These are phyloP conservation scores for Propithecus coquereli DNA, from an alignment of 2,113 vertebrate genomes.

Conservation along the genomic window DNA sequence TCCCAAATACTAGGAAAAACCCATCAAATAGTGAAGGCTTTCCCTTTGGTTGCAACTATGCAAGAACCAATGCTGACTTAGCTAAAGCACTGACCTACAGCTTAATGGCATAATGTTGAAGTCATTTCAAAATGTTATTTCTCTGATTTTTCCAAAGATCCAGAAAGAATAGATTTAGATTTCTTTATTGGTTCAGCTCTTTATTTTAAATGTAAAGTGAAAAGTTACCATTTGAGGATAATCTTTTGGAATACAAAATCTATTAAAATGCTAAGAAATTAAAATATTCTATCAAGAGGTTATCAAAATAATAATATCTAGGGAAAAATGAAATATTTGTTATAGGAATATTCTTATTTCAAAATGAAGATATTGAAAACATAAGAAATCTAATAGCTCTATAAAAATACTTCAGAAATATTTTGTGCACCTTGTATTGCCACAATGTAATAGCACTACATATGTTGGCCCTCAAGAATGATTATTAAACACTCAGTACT, in stretches of 20 bases:
- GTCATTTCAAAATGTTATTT: neutral
- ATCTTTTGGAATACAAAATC: neutral
- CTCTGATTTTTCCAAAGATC: neutral
- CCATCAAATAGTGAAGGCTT: neutral
- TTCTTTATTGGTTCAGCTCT: neutral
- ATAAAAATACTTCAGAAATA: neutral
- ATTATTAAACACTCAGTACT: neutral
- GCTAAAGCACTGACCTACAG: neutral
- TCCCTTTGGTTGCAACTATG: slow-evolving; percentile 22
- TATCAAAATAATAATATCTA: neutral
- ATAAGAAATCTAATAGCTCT: neutral
- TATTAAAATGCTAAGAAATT: slow-evolving; percentile 12
- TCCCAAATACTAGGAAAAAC: neutral
- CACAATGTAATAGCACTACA: neutral
- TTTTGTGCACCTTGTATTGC: neutral
- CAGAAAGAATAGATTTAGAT: neutral
- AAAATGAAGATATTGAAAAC: neutral
- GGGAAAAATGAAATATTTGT: neutral
- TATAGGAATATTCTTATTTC: neutral
- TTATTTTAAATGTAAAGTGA: neutral
- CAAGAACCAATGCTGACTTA: neutral
- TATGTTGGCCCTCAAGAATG: neutral
- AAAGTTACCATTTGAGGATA: neutral
- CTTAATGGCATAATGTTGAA: slow-evolving; percentile 9
- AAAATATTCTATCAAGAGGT: neutral